phyloP scores from a whole-genome alignment of 2,797 vertebrate genomes.

The Catamblyrhynchus diadema region DNA sequence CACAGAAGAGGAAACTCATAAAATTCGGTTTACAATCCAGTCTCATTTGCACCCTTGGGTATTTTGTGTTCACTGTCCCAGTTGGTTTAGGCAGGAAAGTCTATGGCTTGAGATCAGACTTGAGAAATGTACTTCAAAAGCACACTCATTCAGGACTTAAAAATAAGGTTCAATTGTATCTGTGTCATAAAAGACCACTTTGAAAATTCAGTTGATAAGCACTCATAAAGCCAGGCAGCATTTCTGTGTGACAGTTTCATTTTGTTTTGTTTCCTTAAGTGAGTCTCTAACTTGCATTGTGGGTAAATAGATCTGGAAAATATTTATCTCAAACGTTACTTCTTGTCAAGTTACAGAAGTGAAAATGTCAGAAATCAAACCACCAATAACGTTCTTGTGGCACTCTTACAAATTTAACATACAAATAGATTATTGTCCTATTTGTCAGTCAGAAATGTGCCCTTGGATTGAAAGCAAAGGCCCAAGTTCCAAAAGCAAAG shows the following conservation, averaged over 20 bases:
- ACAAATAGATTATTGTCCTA: neutral
- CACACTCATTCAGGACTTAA: neutral
- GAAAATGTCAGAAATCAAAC: neutral
- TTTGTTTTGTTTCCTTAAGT: neutral
- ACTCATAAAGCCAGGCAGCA: neutral
- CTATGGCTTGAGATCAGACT: neutral
- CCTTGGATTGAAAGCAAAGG: constrained; percentile 13
- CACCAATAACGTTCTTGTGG: neutral
- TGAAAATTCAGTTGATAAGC: neutral
- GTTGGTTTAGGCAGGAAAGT: neutral
- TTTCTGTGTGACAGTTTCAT: neutral
- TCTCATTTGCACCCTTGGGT: neutral
- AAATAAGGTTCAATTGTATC: neutral
- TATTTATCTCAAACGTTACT: neutral
- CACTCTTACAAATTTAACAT: neutral
- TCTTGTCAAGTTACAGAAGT: neutral
- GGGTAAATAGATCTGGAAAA: neutral
- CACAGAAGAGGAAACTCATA: neutral
- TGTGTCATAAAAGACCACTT: neutral
- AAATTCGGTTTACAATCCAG: neutral
- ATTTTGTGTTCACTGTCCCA: neutral
- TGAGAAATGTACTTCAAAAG: neutral
- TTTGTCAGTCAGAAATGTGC: neutral
- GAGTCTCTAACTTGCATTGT: neutral
- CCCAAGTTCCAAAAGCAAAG: neutral